These are phyloP conservation scores for Amiota minor DNA, from an alignment of 2,888 invertebrate species.

Conservation along the genomic window DNA sequence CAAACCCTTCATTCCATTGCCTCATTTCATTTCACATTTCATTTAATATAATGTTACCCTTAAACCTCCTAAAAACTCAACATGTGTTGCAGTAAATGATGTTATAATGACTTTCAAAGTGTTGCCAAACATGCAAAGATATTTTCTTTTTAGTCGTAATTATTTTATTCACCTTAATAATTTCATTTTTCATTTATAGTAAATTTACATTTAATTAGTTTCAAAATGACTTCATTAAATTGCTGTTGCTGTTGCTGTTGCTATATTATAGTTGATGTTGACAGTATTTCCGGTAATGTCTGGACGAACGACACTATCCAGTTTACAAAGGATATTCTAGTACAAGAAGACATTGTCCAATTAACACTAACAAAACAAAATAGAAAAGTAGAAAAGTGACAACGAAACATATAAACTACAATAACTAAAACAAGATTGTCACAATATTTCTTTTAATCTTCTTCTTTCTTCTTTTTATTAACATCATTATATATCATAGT, in stretches of 20 bases:
- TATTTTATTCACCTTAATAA: not conserved
- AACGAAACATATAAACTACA: too few species aligned
- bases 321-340: not conserved
- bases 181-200: not conserved
- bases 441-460: too few species aligned
- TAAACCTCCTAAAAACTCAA: not conserved
- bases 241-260: not conserved
- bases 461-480: too few species aligned
- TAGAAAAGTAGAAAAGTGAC: not conserved
- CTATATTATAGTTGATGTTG: not conserved
- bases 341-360: not conserved
- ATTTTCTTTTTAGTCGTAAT: too few species aligned
- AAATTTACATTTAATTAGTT: slow-evolving; percentile 18
- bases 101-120: slow-evolving; percentile 21
- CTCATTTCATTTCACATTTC: not conserved
- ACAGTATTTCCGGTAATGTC: not conserved
- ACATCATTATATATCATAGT: too few species aligned
- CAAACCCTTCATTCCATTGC: not conserved
- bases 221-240: too few species aligned
- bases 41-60: not conserved
- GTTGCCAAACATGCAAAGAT: slow-evolving; percentile 18
- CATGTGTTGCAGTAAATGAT: slow-evolving; percentile 10
- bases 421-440: too few species aligned
- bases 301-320: not conserved
- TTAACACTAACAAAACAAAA: slow-evolving; percentile 15